Conservation (phyloP, 2,888 invertebrate genomes). For the Poecilobothrus nobilitatus region DNA sequence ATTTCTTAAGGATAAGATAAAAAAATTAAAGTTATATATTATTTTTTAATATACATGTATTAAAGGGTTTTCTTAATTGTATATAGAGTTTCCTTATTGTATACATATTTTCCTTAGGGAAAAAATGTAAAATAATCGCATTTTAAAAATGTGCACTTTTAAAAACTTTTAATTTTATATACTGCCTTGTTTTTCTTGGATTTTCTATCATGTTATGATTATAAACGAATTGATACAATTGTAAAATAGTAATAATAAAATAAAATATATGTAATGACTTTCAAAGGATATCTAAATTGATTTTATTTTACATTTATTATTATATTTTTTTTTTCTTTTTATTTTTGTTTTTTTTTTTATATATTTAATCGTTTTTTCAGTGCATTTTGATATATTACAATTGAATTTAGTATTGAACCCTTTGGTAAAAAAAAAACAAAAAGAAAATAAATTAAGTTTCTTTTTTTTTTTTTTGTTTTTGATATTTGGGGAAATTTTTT, state of each 20-base stretch:
- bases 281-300: slow-evolving; percentile 4
- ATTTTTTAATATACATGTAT: no score
- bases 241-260: neutral
- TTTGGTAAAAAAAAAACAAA: neutral
- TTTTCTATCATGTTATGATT: neutral
- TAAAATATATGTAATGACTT: neutral
- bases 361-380: neutral
- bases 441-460: no score
- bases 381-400: neutral
- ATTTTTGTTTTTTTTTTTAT: neutral
- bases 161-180: neutral
- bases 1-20: no score
- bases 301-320: neutral
- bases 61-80: no score
- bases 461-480: no score
- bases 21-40: no score
- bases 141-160: no score
- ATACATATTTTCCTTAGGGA: no score
- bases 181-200: neutral
- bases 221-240: neutral
- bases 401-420: neutral
- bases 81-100: no score
- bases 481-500: no score
- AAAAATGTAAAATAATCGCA: no score
- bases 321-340: neutral